Evolutionary conservation across 2,888 invertebrate species (phyloP).

Genomic region (Exephanes ischioxanthus): DNA sequence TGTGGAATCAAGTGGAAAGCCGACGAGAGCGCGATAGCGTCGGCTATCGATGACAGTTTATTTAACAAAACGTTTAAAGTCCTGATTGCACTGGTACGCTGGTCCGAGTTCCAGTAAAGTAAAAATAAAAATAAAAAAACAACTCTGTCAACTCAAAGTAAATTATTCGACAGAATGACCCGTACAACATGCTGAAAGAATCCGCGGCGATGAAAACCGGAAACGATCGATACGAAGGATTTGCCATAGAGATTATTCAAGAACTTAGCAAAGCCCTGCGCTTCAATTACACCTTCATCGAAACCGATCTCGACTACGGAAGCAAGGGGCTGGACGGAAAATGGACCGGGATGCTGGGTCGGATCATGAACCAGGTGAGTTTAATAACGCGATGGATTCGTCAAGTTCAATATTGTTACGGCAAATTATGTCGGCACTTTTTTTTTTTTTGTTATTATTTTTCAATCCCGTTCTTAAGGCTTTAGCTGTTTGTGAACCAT

Average conservation of each 20-base stretch:
- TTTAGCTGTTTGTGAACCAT: no score
- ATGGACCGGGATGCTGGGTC: slow-evolving; percentile 92
- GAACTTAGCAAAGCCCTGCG: slow-evolving; percentile 91
- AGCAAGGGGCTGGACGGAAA: slow-evolving; percentile 84
- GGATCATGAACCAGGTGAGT: slow-evolving; percentile 90
- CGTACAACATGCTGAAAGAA: slow-evolving; percentile 95
- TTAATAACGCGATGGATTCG: not conserved
- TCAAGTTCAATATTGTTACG: not conserved
- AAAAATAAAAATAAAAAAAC: not conserved
- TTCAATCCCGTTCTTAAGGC: no score
- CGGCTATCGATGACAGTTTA: slow-evolving; percentile 86
- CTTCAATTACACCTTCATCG: slow-evolving; percentile 93
- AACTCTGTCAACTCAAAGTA: not conserved
- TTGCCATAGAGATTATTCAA: slow-evolving; percentile 95
- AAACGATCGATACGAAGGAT: slow-evolving; percentile 95
- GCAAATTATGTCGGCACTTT: no score
- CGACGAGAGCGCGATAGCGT: slow-evolving; percentile 77
- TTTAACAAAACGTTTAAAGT: slow-evolving; percentile 91
- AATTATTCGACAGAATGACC: slow-evolving; percentile 88
- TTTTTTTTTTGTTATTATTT: no score
- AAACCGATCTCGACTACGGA: slow-evolving; percentile 92
- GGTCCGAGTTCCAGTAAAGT: not conserved
- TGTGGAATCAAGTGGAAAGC: slow-evolving; percentile 87
- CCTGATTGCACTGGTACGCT: slow-evolving; percentile 89
- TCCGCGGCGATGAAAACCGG: slow-evolving; percentile 89